These are phyloP conservation scores for Andricus curvator DNA, from an alignment of 2,888 invertebrate species.

Conservation along the genomic window DNA sequence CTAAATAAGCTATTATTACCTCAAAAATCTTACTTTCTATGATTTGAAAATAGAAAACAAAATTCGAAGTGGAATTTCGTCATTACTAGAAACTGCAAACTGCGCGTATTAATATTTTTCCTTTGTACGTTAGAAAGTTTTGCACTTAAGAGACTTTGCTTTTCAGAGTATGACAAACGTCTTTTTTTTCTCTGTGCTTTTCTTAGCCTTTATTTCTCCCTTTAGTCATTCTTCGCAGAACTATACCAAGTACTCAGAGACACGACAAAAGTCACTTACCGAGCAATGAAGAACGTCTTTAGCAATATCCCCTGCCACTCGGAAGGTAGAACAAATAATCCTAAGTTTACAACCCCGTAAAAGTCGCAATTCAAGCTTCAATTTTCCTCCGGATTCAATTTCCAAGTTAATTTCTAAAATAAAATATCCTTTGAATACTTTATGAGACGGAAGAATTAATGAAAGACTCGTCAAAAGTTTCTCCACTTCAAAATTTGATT, in stretches of 20 bases:
- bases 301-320: conserved; percentile 58
- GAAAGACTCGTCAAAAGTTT: background rate
- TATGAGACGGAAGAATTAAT: background rate
- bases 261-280: conserved; percentile 71
- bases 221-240: conserved; percentile 54
- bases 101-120: conserved; percentile 64
- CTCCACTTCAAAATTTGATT: background rate
- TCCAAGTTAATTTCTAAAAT: background rate
- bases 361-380: background rate
- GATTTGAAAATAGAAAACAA: background rate
- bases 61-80: conserved; percentile 35
- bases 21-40: background rate
- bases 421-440: background rate
- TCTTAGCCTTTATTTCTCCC: conserved; percentile 43
- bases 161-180: conserved; percentile 61
- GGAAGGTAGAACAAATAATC: conserved; percentile 38
- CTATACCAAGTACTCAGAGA: conserved; percentile 64
- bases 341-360: background rate
- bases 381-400: background rate
- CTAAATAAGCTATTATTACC: background rate
- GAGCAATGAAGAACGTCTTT: conserved; percentile 59
- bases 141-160: conserved; percentile 58
- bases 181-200: conserved; percentile 49
- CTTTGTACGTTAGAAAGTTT: conserved; percentile 61
- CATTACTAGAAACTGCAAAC: conserved; percentile 62